Evolutionary conservation across 1,140 invertebrate genomes (phyloP).

Genomic region (Myzus persicae): DNA sequence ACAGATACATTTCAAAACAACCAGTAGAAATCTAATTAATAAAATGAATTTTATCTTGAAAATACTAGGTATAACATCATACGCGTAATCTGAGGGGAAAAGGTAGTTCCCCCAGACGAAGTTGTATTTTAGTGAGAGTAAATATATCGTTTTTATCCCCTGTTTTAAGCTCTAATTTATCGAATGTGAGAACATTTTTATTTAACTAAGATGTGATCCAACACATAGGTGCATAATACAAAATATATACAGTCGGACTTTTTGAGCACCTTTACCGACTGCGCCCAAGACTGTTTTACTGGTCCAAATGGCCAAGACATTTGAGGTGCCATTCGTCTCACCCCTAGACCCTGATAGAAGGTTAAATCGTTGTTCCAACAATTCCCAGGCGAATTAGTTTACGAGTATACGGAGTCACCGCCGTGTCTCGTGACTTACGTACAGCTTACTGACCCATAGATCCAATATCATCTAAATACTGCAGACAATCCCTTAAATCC

Average conservation of each 20-base stretch:
- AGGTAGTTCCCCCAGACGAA: no score
- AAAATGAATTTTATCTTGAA: no score
- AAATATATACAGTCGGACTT: neutral
- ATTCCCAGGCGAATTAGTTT: neutral
- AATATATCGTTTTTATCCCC: neutral
- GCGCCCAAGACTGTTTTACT: neutral
- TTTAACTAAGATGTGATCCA: no score
- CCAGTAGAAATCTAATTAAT: no score
- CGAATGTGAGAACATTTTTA: no score
- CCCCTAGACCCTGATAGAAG: neutral
- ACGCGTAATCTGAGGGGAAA: no score
- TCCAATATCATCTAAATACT: neutral
- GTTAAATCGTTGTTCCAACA: neutral
- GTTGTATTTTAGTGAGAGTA: no score
- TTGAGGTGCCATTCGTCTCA: no score
- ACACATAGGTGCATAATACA: neutral
- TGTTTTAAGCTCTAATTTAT: neutral
- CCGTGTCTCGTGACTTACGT: neutral
- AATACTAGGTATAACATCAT: no score
- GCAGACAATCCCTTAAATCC: neutral
- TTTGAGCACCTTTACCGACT: neutral
- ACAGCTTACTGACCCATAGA: neutral
- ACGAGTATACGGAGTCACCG: neutral
- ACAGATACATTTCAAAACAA: no score
- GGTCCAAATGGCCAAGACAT: no score